Percentiles rank a stretch among this genome's conserved stretches.
These are phyloP conservation scores for Corythaeola cristata DNA, from an alignment of 2,113 vertebrate genomes.

Conservation along the genomic window DNA sequence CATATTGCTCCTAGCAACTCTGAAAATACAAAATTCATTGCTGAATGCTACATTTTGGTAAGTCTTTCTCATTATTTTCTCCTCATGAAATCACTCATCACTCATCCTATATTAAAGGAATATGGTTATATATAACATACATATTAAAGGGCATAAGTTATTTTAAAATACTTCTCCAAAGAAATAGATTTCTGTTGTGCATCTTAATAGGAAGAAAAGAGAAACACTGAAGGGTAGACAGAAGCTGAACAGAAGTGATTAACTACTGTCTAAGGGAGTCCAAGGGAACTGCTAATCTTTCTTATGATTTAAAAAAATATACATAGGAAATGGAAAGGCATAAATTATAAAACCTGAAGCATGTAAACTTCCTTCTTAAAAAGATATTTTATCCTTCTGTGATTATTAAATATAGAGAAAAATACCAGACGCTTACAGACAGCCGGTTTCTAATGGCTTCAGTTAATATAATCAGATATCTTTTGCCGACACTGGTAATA, in stretches of 20 bases:
- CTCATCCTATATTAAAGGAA: neutral
- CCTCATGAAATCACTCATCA: neutral
- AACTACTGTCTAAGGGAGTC: neutral
- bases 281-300: neutral
- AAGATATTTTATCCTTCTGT: neutral
- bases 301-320: neutral
- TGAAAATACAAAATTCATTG: neutral
- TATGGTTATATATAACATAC: neutral
- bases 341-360: neutral
- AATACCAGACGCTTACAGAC: neutral
- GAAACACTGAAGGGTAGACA: neutral
- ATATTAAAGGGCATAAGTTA: neutral
- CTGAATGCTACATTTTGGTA: neutral
- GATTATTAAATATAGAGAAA: neutral
- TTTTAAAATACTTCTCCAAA: neutral
- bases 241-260: neutral
- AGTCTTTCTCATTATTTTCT: neutral
- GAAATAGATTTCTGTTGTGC: neutral
- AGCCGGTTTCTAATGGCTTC: neutral
- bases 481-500: neutral
- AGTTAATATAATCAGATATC: neutral
- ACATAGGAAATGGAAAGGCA: neutral
- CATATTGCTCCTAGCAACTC: neutral
- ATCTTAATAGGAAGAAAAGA: neutral
- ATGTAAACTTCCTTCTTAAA: neutral